A percentile compares a stretch with the other conserved stretches of the same genome.
phyloP scores from a whole-genome alignment of 2,113 vertebrate genomes.

The Azemiops feae region DNA sequence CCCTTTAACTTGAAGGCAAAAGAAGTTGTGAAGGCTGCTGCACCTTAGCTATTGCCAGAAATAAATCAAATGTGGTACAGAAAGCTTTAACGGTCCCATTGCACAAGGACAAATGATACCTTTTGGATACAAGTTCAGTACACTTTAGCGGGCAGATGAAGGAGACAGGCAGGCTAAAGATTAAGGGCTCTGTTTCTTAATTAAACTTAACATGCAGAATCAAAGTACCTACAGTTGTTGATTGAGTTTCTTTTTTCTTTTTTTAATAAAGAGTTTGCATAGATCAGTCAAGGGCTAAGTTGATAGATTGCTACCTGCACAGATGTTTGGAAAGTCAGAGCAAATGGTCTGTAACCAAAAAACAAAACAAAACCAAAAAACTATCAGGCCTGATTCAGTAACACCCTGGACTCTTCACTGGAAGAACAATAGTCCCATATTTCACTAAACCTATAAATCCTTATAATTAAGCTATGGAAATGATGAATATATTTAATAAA shows the following conservation, averaged over 20 bases:
- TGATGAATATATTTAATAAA: background rate
- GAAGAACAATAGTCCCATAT: background rate
- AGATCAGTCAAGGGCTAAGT: constrained; percentile 11
- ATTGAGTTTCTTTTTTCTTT: background rate
- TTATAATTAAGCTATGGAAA: background rate
- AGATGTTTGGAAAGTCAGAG: background rate
- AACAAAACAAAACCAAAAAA: background rate
- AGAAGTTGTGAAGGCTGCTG: constrained; percentile 24
- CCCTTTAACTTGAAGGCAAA: constrained; percentile 51
- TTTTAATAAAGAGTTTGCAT: constrained; percentile 14
- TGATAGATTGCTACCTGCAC: background rate
- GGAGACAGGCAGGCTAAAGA: constrained; percentile 19
- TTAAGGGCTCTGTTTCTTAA: constrained; percentile 63
- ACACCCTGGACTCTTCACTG: background rate
- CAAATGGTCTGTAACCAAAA: constrained; percentile 11
- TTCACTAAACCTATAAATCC: background rate
- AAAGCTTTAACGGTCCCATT: constrained; percentile 35
- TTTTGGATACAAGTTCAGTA: constrained; percentile 30
- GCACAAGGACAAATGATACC: constrained; percentile 43
- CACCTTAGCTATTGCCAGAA: constrained; percentile 54
- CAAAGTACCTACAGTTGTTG: constrained; percentile 31
- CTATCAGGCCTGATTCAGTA: background rate
- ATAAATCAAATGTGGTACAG: constrained; percentile 57
- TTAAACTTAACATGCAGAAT: constrained; percentile 51
- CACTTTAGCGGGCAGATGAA: constrained; percentile 50